phyloP scores from a whole-genome alignment of 2,113 vertebrate genomes.

The Picathartes gymnocephalus region DNA sequence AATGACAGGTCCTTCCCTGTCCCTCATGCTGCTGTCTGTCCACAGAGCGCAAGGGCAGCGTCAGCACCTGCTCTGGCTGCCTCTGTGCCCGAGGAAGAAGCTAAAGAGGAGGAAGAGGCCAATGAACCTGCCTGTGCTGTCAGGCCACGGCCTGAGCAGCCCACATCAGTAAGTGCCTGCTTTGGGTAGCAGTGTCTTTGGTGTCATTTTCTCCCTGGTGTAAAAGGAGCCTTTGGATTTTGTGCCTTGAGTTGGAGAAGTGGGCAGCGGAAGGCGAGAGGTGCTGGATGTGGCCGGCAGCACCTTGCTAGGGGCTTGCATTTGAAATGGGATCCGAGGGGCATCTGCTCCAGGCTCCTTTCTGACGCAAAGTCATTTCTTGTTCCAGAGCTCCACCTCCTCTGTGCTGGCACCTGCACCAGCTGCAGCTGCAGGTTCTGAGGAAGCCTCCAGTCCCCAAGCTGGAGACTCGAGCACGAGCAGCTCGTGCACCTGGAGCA shows the following conservation, averaged over 20 bases:
- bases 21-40: background rate
- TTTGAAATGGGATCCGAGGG: background rate
- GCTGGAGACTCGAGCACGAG: background rate
- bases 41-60: background rate
- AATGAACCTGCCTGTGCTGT: background rate
- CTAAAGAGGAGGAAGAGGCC: background rate
- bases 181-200: background rate
- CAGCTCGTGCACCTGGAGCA: background rate
- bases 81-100: background rate
- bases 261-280: background rate
- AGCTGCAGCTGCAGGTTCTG: background rate
- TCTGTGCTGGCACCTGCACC: background rate
- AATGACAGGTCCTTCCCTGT: background rate
- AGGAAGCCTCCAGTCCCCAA: background rate
- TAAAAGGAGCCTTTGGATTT: background rate
- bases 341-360: background rate
- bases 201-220: no score
- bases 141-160: background rate
- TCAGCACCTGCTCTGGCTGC: background rate
- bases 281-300: background rate
- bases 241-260: background rate
- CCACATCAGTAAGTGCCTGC: background rate
- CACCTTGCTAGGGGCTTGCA: background rate
- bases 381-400: background rate
- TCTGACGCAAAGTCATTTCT: background rate